Base-by-base conservation (phyloP, 35 echinoderm and acorn worm species). In the Heliocidaris erythrogramma region DNA sequence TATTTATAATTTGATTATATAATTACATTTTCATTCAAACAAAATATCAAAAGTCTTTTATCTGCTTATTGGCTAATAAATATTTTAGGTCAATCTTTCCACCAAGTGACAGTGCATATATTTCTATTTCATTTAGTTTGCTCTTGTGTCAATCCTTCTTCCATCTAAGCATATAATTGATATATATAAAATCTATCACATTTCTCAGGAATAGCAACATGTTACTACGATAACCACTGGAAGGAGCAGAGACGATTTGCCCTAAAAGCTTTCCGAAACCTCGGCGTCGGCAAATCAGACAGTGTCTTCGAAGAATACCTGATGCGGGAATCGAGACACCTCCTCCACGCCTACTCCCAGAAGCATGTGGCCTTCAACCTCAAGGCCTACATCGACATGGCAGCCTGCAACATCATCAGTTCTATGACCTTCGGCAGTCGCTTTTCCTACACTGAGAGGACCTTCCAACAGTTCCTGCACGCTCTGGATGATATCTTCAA, bases 321-420 rank as follows among this genome's bases (percentile, higher is more conserved):
- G 35, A 52, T 35, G 30, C 27, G 32, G 5, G 97, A 98, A 85
- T 88, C 94, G 9, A 14, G 18, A 30, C 30, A 94, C 31, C 42
- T 97, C 6, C 59, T 93, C 29, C 47, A 61, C 10, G 92, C 96
- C 32, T 92, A 97, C 30, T 31, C 49, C 13, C 48, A 94, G 85
- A 61, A 95, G 59, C 94, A 93, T 30, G 61, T 96, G 50, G 52
- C 96, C 9, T 96, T 98, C 47, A 48, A 94, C 32, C 94, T 96
- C 13, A 21, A 60, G 5, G 11, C 65, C 6, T 94, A 94, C n/a
- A 85, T 97, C 29, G 95, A 47, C 2, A 93, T 92, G 60, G 96
- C 96, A 27, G 95, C 95, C 8, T 95, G 95, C 8, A 98, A 98
- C 86, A 96, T 98, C 16, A 98, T 98, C 32, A 95, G 95, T 49